Percentiles rank a stretch among this genome's conserved stretches.
Evolutionary conservation across 1,140 invertebrate species (phyloP).

Genomic region (Trachymyrmex septentrionalis): DNA sequence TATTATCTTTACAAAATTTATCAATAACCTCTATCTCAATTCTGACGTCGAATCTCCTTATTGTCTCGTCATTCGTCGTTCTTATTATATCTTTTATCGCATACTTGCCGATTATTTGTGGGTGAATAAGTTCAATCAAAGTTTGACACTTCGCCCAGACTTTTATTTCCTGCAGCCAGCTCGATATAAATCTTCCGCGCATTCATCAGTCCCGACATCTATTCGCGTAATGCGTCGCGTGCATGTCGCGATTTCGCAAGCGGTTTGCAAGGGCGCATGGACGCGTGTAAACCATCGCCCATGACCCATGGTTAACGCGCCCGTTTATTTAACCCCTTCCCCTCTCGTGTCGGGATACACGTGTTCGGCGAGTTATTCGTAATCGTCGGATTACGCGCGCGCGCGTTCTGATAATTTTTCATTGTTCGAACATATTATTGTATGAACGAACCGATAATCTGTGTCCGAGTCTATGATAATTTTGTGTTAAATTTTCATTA

Average conservation of each 20-base stretch:
- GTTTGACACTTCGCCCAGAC: constrained; percentile 58
- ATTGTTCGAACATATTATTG: neutral
- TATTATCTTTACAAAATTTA: constrained; percentile 11
- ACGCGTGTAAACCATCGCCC: constrained; percentile 31
- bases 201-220: constrained; percentile 51
- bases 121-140: constrained; percentile 55
- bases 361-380: constrained; percentile 35
- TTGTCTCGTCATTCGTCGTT: neutral
- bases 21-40: neutral
- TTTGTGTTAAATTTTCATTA: neutral
- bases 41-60: no score
- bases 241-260: constrained; percentile 49
- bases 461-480: neutral
- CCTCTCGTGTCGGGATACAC: constrained; percentile 11
- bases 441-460: neutral
- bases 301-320: constrained; percentile 47
- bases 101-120: constrained; percentile 49
- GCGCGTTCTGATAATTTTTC: constrained; percentile 42
- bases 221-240: constrained; percentile 63
- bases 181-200: constrained; percentile 66
- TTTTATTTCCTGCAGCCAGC: constrained; percentile 61
- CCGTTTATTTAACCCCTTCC: constrained; percentile 31
- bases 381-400: constrained; percentile 12
- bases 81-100: neutral
- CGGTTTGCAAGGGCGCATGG: constrained; percentile 33